A percentile compares a stretch with the other conserved stretches of the same genome.
Conservation (phyloP, 2,888 invertebrate species). For the Coelinius sp. region DNA sequence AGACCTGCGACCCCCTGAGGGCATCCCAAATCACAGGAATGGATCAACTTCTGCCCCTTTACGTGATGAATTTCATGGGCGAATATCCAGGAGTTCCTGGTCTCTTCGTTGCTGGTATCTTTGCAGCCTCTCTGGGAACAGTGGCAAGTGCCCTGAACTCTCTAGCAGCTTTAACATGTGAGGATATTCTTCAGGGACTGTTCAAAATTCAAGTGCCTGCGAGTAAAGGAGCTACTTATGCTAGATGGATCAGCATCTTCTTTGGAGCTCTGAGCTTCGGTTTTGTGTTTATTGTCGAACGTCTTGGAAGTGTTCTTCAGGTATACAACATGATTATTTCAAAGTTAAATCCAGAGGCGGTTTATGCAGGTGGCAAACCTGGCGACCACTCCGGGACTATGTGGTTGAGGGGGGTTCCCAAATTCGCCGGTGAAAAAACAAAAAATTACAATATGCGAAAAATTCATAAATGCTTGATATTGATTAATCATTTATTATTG, state of each 20-base stretch:
- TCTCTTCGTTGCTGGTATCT: conserved; percentile 95
- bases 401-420: too few relatives aligned
- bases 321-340: conserved; percentile 58
- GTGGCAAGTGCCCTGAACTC: conserved; percentile 97
- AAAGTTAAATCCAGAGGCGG: too few relatives aligned
- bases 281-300: conserved; percentile 88
- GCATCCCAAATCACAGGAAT: conserved; percentile 79
- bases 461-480: too few relatives aligned
- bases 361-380: too few relatives aligned
- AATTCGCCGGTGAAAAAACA: too few relatives aligned
- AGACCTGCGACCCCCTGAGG: conserved; percentile 87
- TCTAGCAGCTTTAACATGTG: conserved; percentile 89
- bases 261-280: conserved; percentile 85
- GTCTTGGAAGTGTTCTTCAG: conserved; percentile 90
- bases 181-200: conserved; percentile 86
- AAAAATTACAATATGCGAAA: too few relatives aligned
- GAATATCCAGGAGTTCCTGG: conserved; percentile 86
- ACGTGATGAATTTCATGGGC: conserved; percentile 88
- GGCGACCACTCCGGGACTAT: too few relatives aligned
- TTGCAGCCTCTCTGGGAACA: conserved; percentile 95
- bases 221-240: conserved; percentile 82
- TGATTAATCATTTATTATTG: too few relatives aligned
- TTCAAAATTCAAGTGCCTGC: conserved; percentile 81
- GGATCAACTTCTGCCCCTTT: conserved; percentile 90
- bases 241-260: conserved; percentile 78